Conservation (phyloP, 2,888 invertebrate species). For the Gymnoscelis rufifasciata region DNA sequence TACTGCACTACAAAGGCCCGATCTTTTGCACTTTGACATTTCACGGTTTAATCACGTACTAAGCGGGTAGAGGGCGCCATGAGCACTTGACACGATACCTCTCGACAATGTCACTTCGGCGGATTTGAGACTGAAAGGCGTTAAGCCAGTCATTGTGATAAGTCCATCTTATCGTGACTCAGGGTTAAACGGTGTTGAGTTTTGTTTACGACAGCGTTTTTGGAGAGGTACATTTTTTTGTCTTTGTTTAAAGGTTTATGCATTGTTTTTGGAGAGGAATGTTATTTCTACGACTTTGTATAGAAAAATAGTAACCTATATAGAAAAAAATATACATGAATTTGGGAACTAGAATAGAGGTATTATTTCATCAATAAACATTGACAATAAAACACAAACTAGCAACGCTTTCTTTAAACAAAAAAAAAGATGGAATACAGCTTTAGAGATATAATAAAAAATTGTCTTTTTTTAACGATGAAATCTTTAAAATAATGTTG, state of each 20-base stretch:
- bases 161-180: conserved; percentile 40
- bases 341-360: too few relatives aligned
- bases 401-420: too few relatives aligned
- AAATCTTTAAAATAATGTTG: too few relatives aligned
- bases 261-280: background rate
- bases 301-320: too few relatives aligned
- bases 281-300: too few relatives aligned
- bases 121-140: conserved; percentile 36
- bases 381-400: too few relatives aligned
- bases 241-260: too few relatives aligned
- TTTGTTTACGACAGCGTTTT: conserved; percentile 9
- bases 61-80: conserved; percentile 52
- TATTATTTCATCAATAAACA: too few relatives aligned
- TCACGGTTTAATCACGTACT: conserved; percentile 77
- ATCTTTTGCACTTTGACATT: conserved; percentile 79
- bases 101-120: conserved; percentile 59
- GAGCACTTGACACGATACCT: conserved; percentile 66
- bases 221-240: background rate
- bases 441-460: too few relatives aligned
- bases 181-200: conserved; percentile 19
- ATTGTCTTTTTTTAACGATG: too few relatives aligned
- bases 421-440: too few relatives aligned
- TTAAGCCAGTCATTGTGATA: conserved; percentile 29
- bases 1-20: conserved; percentile 59
- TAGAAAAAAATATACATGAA: too few relatives aligned